phyloP scores from a whole-genome alignment of 2,113 vertebrate species.

The Nothocercus nigrocapillus region DNA sequence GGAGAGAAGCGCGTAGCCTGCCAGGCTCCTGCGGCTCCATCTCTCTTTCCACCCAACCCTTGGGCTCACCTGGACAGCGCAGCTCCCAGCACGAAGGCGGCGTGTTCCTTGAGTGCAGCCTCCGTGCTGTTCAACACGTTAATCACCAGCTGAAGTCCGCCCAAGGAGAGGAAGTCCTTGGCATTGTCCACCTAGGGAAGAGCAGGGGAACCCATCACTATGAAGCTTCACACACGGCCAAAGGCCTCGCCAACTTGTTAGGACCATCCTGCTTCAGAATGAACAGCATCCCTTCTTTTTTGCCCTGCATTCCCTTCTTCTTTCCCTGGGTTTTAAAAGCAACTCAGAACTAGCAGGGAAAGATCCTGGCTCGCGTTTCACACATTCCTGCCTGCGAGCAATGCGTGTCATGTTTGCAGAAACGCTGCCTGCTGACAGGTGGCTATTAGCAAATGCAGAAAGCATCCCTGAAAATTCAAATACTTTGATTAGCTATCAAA shows the following conservation, averaged over 20 bases:
- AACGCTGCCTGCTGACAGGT: background rate
- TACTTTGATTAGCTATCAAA: constrained; percentile 25
- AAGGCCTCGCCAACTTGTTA: background rate
- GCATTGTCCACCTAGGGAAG: constrained; percentile 92
- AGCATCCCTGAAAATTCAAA: background rate
- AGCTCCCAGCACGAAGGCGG: constrained; percentile 92
- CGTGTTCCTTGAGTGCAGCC: constrained; percentile 82
- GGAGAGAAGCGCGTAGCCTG: background rate
- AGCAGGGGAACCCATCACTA: background rate
- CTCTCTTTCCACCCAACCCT: background rate
- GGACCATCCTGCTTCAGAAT: background rate
- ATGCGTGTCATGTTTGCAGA: background rate
- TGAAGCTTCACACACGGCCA: background rate
- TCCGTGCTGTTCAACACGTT: constrained; percentile 87
- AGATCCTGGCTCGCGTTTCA: accelerated
- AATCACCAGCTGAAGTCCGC: constrained; percentile 87
- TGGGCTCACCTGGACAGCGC: constrained; percentile 86
- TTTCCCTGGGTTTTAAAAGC: background rate
- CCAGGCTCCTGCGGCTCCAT: accelerated
- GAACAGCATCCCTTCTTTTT: background rate
- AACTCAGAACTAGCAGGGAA: background rate
- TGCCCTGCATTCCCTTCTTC: no score
- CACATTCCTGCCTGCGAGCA: background rate
- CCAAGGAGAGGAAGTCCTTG: constrained; percentile 87
- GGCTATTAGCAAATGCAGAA: constrained; percentile 15